Evolutionary conservation across 2,888 invertebrate species (phyloP).

Genomic region (Plusia festucae): DNA sequence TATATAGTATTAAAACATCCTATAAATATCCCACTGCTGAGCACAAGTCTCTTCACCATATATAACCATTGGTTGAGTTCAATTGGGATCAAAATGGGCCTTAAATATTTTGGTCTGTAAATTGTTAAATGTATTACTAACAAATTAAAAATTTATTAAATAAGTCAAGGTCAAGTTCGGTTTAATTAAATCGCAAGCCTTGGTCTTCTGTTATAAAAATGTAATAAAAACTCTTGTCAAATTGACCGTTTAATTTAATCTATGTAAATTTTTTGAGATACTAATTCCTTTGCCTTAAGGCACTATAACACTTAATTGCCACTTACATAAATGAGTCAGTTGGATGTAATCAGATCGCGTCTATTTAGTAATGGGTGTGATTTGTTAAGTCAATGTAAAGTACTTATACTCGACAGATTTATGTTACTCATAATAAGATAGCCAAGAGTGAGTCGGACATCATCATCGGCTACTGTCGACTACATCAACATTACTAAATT

Average conservation of each 20-base stretch:
- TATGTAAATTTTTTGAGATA: background rate
- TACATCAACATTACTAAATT: too few species aligned
- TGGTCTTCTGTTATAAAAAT: conserved; percentile 4
- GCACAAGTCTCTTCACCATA: too few species aligned
- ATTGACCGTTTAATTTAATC: conserved; percentile 3
- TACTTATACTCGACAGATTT: background rate
- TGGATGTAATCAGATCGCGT: background rate
- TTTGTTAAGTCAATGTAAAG: background rate
- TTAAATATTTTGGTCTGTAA: too few species aligned
- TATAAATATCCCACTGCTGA: too few species aligned
- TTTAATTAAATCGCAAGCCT: background rate
- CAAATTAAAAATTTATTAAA: too few species aligned
- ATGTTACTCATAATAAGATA: too few species aligned
- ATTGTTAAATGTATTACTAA: too few species aligned
- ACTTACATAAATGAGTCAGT: background rate
- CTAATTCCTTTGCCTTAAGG: background rate
- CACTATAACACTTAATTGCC: background rate
- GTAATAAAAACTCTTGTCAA: background rate
- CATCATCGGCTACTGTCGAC: too few species aligned
- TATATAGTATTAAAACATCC: too few species aligned
- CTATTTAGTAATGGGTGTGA: background rate
- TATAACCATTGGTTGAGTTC: too few species aligned
- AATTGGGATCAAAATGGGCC: too few species aligned
- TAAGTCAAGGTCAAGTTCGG: background rate
- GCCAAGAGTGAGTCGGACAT: too few species aligned